Evolutionary conservation across 2,113 vertebrate genomes (phyloP).

Genomic region (Sciurus niger): DNA sequence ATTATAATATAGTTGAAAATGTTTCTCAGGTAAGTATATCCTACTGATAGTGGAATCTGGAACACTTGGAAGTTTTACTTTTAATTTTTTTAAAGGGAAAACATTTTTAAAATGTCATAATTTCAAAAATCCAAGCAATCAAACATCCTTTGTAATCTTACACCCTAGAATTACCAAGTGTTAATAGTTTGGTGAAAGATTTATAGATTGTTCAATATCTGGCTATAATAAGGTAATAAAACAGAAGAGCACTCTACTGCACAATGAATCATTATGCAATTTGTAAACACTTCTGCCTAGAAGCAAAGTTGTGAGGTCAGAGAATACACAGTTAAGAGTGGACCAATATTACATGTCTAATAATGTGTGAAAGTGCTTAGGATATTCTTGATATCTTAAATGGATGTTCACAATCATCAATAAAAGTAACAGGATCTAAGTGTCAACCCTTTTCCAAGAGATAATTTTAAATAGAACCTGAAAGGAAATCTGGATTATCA

Average conservation of each 20-base stretch:
- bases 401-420: neutral
- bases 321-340: slow-evolving; percentile 12
- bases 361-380: slow-evolving; percentile 35
- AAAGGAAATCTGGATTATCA: slow-evolving; percentile 19
- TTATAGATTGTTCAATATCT: slow-evolving; percentile 34
- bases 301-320: slow-evolving; percentile 9
- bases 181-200: slow-evolving; percentile 47
- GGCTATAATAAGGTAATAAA: slow-evolving; percentile 21
- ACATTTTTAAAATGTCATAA: neutral
- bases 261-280: slow-evolving; percentile 16
- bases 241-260: neutral
- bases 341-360: neutral
- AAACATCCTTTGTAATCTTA: neutral
- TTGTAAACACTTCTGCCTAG: neutral
- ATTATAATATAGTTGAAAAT: slow-evolving; percentile 28
- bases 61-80: slow-evolving; percentile 28
- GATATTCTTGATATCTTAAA: neutral
- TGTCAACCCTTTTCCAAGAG: slow-evolving; percentile 8
- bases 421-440: slow-evolving; percentile 2
- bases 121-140: neutral
- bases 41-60: neutral
- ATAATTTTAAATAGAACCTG: neutral
- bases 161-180: neutral
- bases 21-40: slow-evolving; percentile 25
- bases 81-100: neutral